Percentiles rank a stretch among this genome's conserved stretches.
Evolutionary conservation across 2,888 invertebrate species (phyloP).

Genomic region (Andrena camellia): DNA sequence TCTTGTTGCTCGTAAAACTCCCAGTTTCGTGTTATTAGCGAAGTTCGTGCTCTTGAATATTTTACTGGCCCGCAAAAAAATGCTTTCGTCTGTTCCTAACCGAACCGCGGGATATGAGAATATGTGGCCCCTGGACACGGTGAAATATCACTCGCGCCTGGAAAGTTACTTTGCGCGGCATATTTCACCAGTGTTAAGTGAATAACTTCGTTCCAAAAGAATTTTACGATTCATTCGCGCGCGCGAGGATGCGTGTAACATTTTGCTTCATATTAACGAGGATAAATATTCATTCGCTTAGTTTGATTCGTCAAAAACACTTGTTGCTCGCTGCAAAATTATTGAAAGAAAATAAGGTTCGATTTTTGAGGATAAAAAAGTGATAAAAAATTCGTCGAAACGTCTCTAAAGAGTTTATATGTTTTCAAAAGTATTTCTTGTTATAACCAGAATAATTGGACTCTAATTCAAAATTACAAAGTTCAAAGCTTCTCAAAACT

Average conservation of each 20-base stretch:
- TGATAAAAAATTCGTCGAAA: background rate
- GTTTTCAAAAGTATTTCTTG: no score
- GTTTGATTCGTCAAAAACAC: conserved; percentile 1
- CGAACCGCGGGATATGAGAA: conserved; percentile 29
- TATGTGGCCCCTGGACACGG: conserved; percentile 27
- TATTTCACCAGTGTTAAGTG: conserved; percentile 25
- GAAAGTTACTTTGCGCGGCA: conserved; percentile 27
- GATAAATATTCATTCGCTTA: background rate
- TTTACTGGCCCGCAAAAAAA: conserved; percentile 51
- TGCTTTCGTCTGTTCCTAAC: conserved; percentile 42
- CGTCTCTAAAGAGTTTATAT: no score
- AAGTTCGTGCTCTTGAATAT: conserved; percentile 60
- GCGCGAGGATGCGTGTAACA: no score
- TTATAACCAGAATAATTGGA: no score
- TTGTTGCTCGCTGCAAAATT: background rate
- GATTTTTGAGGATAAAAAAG: background rate
- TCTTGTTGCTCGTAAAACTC: conserved; percentile 47
- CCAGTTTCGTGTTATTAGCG: conserved; percentile 60
- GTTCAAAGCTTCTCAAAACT: no score
- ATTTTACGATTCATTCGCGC: background rate
- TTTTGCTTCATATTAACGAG: background rate
- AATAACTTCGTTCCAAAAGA: conserved; percentile 11
- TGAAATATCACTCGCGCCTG: conserved; percentile 18
- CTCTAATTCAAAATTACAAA: no score
- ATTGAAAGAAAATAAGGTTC: background rate